Evolutionary conservation across 2,113 vertebrate genomes (phyloP).

Genomic region (Chlamydotis undulata): DNA sequence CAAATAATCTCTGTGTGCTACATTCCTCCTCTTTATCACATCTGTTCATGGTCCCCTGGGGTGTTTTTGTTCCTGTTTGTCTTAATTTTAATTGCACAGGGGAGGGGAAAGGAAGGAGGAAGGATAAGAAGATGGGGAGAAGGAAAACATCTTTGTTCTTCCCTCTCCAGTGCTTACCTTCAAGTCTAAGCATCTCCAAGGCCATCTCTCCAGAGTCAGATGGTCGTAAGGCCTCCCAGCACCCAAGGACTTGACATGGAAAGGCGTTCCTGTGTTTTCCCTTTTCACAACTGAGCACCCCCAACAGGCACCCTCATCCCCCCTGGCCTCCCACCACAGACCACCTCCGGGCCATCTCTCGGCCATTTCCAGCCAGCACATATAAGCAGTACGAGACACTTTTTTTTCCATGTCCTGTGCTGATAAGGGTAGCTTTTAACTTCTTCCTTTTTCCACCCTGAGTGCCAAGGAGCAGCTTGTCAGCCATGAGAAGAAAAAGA

Average conservation of each 20-base stretch:
- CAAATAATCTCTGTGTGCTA: not conserved
- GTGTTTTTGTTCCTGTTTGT: not conserved
- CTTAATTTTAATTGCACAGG: not conserved
- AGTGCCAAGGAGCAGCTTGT: not conserved
- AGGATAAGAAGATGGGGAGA: not conserved
- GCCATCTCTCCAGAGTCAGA: not conserved
- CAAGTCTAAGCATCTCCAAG: not conserved
- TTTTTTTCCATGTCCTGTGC: not conserved
- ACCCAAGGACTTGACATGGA: not conserved
- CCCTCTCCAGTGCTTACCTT: not conserved
- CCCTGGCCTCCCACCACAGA: fast-evolving
- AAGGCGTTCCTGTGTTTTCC: not conserved
- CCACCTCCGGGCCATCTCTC: not conserved
- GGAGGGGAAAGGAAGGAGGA: not conserved
- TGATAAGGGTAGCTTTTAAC: not conserved
- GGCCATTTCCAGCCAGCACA: fast-evolving
- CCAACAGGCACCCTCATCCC: fast-evolving
- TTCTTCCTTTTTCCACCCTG: not conserved
- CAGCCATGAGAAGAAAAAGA: not conserved
- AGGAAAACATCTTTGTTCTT: not conserved
- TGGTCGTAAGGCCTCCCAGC: not conserved
- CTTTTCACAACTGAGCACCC: fast-evolving
- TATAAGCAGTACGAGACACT: not conserved
- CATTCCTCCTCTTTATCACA: not conserved
- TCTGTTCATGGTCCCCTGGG: not conserved